Evolutionary conservation across 2,797 vertebrate genomes (phyloP), one percentile per base, ranked within the genome.

Genomic region (Galaxias olidus): DNA sequence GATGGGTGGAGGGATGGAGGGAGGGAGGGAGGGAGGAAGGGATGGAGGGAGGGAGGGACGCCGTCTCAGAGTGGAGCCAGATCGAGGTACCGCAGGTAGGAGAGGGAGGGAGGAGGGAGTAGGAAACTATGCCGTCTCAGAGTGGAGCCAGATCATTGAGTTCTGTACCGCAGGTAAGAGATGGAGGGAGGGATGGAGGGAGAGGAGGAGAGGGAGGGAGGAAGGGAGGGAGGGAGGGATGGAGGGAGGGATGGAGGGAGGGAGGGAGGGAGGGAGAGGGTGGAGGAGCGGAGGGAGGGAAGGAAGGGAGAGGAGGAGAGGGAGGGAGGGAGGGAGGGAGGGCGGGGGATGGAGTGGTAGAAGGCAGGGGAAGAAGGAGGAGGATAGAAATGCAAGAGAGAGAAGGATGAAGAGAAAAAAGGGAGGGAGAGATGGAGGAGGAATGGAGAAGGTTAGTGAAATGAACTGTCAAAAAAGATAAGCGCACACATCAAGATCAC

Each of bases 31-130:
- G 6, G 30, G 30, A 4, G 0, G 5, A 15, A 11, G 19, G 19
- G 41, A 10, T 18, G 47, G 58, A 4, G 44, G 11, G 18, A 20
- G 18, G n/a, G 14, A 6, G 43, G 46, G 17, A 4, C 0, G 88
- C 91, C 0, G 93, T 98, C 10, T 98, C 96, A 0, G 93, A 91
- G 71, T 98, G 96, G 96, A 98, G 96, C n/a, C 92, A 95, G 82
- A 94, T 94, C 82, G 93, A 97, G 82, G 95, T 86, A 98, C 96
- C 12, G 96, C 10, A 11, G 30, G 30, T 5, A 6, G 6, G 30
- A 3, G 30, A 30, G 2, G 30, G 54, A 41, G 13, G 13, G n/a
- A 6, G 14, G 14, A 56, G 20, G 7, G 19, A 9, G 14, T n/a
- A n/a, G n/a, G 17, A 18, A 15, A 96, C 59, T 98, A 97, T 0